Conservation (phyloP, 2,797 vertebrate species). For the Halcyon leucocephala region DNA sequence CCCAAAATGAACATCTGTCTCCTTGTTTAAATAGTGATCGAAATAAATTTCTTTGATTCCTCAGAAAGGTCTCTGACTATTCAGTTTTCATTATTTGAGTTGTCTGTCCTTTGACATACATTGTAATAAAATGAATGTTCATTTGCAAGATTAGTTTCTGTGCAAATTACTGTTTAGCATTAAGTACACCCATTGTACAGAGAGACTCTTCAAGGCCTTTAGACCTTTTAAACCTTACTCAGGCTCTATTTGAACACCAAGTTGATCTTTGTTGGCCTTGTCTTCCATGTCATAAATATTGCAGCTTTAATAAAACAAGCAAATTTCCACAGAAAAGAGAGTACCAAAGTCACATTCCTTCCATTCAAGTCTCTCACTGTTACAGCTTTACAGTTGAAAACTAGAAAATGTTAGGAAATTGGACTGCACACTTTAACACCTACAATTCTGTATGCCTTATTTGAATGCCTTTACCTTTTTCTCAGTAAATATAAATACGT, state of each 20-base stretch:
- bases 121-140: neutral
- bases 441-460: neutral
- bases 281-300: neutral
- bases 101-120: neutral
- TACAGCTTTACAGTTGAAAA: neutral
- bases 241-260: neutral
- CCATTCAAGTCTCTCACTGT: neutral
- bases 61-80: neutral
- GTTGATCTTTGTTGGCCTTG: neutral
- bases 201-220: neutral
- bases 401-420: neutral
- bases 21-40: neutral
- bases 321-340: neutral
- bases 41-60: neutral
- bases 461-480: neutral
- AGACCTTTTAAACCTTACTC: neutral
- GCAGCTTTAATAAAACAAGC: neutral
- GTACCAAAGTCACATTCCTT: neutral
- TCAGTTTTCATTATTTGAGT: neutral
- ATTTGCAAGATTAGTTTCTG: neutral
- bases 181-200: accelerated
- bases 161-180: neutral
- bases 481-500: neutral
- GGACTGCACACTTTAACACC: accelerated
- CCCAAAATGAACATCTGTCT: neutral